Percentiles rank a stretch among this genome's conserved stretches.
Conservation (phyloP, 2,113 vertebrate species). For the Odocoileus virginianus region DNA sequence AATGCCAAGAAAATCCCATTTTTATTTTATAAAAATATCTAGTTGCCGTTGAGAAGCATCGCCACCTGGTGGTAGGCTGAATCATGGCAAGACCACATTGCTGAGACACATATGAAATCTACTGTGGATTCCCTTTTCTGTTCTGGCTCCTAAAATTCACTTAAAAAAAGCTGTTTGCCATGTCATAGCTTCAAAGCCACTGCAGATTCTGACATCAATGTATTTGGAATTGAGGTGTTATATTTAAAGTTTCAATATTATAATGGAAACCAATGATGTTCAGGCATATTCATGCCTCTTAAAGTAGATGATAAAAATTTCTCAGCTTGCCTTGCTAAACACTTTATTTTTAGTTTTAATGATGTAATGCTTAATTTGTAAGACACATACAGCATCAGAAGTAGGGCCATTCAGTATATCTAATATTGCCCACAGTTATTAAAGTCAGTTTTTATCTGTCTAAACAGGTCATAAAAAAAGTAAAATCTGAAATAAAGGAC, state of each 20-base stretch:
- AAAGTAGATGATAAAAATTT: background rate
- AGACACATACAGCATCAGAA: slow-evolving; percentile 73
- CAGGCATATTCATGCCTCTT: background rate
- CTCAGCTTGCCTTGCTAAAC: slow-evolving; percentile 53
- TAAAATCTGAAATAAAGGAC: slow-evolving; percentile 31
- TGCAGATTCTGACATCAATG: background rate
- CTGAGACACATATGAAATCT: background rate
- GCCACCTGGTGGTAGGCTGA: slow-evolving; percentile 46
- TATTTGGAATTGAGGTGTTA: background rate
- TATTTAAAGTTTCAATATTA: background rate
- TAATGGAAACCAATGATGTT: background rate
- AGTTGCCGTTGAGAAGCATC: background rate
- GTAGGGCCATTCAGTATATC: slow-evolving; percentile 65
- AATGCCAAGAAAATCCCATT: background rate
- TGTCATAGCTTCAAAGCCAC: background rate
- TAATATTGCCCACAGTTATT: slow-evolving; percentile 57
- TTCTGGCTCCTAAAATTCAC: background rate
- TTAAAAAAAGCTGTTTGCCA: background rate
- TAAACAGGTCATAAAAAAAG: slow-evolving; percentile 53
- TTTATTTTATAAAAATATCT: background rate
- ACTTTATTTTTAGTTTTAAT: slow-evolving; percentile 75
- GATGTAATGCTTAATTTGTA: slow-evolving; percentile 78
- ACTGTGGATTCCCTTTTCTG: background rate
- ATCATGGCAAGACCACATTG: background rate
- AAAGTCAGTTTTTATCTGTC: slow-evolving; percentile 69